phyloP scores from a whole-genome alignment of 2,113 vertebrate species.

The Platichthys stellatus region DNA sequence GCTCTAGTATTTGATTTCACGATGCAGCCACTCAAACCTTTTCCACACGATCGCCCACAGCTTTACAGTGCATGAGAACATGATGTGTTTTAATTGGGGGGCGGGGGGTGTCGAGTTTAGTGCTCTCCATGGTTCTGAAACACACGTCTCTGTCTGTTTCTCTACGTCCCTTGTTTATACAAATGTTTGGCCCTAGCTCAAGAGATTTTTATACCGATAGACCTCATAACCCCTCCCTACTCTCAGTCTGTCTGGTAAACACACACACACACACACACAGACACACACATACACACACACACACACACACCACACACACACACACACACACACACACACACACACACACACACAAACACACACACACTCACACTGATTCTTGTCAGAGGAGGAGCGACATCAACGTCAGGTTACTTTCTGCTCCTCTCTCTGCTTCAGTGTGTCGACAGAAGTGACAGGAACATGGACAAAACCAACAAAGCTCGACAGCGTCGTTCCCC shows the following conservation, averaged over 20 bases:
- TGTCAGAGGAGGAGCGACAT: conserved; percentile 72
- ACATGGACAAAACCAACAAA: conserved; percentile 62
- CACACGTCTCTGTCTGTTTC: conserved; percentile 21
- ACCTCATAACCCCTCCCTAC: conserved; percentile 51
- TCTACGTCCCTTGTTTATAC: conserved; percentile 49
- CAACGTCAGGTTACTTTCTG: conserved; percentile 43
- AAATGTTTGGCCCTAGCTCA: conserved; percentile 52
- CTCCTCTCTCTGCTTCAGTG: conserved; percentile 44
- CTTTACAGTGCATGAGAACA: conserved; percentile 2
- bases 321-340: conserved; percentile 27
- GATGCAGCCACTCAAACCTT: conserved; percentile 30
- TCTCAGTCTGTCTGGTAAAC: conserved; percentile 45
- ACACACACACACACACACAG: conserved; percentile 33
- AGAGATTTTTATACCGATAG: conserved; percentile 61
- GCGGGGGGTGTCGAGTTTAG: conserved; percentile 12
- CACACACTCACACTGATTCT: conserved; percentile 46
- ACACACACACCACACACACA: conserved; percentile 16
- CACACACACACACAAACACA: conserved; percentile 31
- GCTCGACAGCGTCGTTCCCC: conserved; percentile 38
- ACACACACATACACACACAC: conserved; percentile 27
- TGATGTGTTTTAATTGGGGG: not conserved
- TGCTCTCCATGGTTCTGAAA: conserved; percentile 66
- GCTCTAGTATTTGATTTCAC: conserved; percentile 40
- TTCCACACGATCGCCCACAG: conserved; percentile 34
- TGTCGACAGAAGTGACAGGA: conserved; percentile 48